Evolutionary conservation across 1,140 invertebrate species (phyloP), one percentile per base, ranked within the genome.

Genomic region (Drosophila orena): DNA sequence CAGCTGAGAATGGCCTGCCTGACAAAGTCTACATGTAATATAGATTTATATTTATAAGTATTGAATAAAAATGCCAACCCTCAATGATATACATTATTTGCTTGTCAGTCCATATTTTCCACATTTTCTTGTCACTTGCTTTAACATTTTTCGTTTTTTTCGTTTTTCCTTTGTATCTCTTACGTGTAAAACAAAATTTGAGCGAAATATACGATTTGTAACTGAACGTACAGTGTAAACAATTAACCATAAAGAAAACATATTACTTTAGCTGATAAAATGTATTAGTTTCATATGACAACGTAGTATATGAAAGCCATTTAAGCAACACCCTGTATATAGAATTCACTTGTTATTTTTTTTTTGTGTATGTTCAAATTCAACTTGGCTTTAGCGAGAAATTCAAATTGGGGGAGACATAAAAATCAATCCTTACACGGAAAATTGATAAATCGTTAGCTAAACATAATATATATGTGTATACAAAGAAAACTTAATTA

Each of bases 311-410:
- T 73, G 42, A 81, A 81, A 79, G 79, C 58, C 64, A 62, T 76
- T 68, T 75, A 62, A 89, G 84, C 70, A 88, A 79, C 80, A 88
- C 83, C 79, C 83, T 88, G 79, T 89, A 86, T 86, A 88, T 74
- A 76, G 62, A 86, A 50, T 50, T 30, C 47, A 27, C 22, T 47
- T 22, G 20, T 55, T 68, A 22, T 38, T 35, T 50, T 46, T 27
- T 57, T 66, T 69, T 20, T 40, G 24, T 50, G 38, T 58, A 35
- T 49, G 64, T 69, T 71, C 40, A 83, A 83, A 81, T 83, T 75
- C 49, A 83, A 83, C 79, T 70, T 81, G 75, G 37, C 73, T 69
- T 68, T 68, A 65, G 72, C 66, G 79, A 66, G 58, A 75, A 75
- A 81, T 58, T 79, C 70, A 58, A 81, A 81, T 56, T 52, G 22